Evolutionary conservation across 2,797 vertebrate genomes (phyloP), one percentile per base, ranked within the genome.

Genomic region (Hafferia zeledoni): DNA sequence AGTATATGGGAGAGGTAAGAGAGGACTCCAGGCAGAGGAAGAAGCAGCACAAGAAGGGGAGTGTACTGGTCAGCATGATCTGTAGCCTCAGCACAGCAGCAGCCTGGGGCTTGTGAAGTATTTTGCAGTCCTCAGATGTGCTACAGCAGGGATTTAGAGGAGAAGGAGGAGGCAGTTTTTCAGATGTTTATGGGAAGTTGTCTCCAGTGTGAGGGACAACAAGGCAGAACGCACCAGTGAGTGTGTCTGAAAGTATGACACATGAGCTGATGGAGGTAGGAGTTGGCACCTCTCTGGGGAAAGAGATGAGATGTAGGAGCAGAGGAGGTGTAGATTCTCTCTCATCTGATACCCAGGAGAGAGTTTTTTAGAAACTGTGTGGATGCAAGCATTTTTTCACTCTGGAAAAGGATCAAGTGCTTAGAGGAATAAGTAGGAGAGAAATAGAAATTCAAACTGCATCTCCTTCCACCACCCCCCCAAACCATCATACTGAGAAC

Each of bases 251-350:
- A 88, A 88, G 76, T 8, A 17, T 0, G 0, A 44, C 41, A 31
- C 3, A 5, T 31, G 49, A 63, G 80, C 63, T 55, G 53, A 49
- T 68, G 63, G 31, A 71, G 31, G 67, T 39, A 49, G 87, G 65
- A 86, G 59, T 6, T 78, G 50, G 55, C 33, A 65, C 43, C 31
- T 89, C 60, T 52, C 39, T 60, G 76, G 46, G 55, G 43, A 63
- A 78, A 59, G 61, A 52, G 30, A 57, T 52, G 63, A 76, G 82
- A 63, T 0, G 9, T 10, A 47, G 83, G 63, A 90, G 56, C 72
- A 93, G 65, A 76, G 76, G 61, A 95, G 70, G 47, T 86, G 55
- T 56, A 60, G 76, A 55, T 35, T 80, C 71, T 33, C n/a, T 85
- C 84, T 55, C 49, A 17, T 52, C 43, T 78, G 31, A 67, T 41